Evolutionary conservation across 2,113 vertebrate genomes (phyloP).

Genomic region (Martes martes): DNA sequence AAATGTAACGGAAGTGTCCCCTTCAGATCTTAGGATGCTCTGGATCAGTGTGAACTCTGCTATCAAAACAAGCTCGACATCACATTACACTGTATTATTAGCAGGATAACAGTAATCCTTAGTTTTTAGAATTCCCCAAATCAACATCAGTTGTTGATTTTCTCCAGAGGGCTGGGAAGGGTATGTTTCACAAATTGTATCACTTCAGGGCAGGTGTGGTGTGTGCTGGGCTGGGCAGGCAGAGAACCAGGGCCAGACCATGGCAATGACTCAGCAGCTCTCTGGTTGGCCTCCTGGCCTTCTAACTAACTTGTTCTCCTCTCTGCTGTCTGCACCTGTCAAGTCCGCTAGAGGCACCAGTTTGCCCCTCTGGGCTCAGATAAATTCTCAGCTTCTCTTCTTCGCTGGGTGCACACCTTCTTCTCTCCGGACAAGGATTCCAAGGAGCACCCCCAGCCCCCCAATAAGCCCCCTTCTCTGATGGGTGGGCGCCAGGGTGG

Average conservation of each 20-base stretch:
- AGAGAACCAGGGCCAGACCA: not conserved
- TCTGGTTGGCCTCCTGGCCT: not conserved
- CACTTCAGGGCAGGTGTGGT: not conserved
- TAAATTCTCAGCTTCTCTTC: not conserved
- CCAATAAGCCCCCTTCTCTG: not conserved
- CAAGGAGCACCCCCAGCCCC: not conserved
- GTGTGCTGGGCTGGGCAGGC: rapidly evolving
- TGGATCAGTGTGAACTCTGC: not conserved
- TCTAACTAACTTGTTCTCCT: not conserved
- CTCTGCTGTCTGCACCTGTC: not conserved
- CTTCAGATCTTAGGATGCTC: not conserved
- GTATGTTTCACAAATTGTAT: rapidly evolving
- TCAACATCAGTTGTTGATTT: not conserved
- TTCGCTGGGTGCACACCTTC: no score
- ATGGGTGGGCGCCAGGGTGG: not conserved
- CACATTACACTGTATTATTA: not conserved
- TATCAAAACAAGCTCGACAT: not conserved
- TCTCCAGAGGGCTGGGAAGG: not conserved
- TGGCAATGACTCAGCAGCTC: rapidly evolving
- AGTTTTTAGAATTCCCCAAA: not conserved
- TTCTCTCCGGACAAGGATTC: not conserved
- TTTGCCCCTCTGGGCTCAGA: not conserved
- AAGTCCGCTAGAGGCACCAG: rapidly evolving
- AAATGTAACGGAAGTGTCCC: not conserved
- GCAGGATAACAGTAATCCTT: not conserved